Evolutionary conservation across 2,797 vertebrate species (phyloP).

Genomic region (Apogon hyalosoma): DNA sequence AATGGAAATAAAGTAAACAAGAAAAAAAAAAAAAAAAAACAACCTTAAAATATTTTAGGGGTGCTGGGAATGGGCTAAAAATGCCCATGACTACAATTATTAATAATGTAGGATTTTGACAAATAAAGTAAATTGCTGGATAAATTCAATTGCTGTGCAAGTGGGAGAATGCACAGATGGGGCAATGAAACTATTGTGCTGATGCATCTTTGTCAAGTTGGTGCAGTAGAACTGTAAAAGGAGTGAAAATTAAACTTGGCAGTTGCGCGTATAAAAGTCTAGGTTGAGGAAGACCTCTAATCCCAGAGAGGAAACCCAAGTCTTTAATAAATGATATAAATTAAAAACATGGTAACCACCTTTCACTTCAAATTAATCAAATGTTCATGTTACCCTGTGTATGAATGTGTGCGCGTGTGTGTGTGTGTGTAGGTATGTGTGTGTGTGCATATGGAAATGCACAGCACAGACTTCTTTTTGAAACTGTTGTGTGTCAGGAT

Average conservation of each 20-base stretch:
- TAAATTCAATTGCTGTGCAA: too few relatives aligned
- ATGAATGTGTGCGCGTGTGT: constrained; percentile 2
- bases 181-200: neutral
- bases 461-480: neutral
- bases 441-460: neutral
- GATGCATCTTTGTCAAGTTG: constrained; percentile 31
- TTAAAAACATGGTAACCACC: constrained; percentile 75
- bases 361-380: constrained; percentile 72
- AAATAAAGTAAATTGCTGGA: too few relatives aligned
- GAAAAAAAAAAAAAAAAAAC: too few relatives aligned
- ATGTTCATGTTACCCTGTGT: constrained; percentile 23
- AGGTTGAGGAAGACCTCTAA: constrained; percentile 47
- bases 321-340: constrained; percentile 74
- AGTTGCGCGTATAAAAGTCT: constrained; percentile 56
- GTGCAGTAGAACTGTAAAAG: constrained; percentile 19
- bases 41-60: too few relatives aligned
- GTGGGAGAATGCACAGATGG: too few relatives aligned
- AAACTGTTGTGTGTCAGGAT: neutral
- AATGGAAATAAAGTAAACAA: too few relatives aligned
- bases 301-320: constrained; percentile 57
- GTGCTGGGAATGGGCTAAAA: too few relatives aligned
- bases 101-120: too few relatives aligned
- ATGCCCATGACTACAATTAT: too few relatives aligned
- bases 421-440: too few relatives aligned
- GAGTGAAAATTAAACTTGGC: constrained; percentile 59